phyloP scores from a whole-genome alignment of 2,113 vertebrate species.

The Burhinus oedicnemus region DNA sequence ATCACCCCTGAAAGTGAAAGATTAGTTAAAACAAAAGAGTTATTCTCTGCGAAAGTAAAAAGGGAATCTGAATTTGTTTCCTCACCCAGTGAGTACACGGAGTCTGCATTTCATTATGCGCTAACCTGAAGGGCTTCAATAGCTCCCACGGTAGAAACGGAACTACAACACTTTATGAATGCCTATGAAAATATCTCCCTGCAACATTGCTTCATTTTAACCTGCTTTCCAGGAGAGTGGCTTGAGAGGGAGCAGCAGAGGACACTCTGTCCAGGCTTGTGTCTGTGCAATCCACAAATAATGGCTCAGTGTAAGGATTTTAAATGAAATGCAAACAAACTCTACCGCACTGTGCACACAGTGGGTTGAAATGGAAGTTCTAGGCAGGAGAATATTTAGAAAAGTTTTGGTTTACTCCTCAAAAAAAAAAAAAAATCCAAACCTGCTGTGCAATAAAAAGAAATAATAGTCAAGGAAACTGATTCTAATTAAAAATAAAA shows the following conservation, averaged over 20 bases:
- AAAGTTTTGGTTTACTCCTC: not conserved
- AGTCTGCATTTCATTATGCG: not conserved
- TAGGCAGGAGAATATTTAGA: not conserved
- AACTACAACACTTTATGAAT: not conserved
- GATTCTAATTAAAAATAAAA: not conserved
- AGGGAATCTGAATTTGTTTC: not conserved
- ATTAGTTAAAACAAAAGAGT: conserved; percentile 43
- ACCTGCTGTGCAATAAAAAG: not conserved
- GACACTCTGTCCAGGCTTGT: not conserved
- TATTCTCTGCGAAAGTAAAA: not conserved
- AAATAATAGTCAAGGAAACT: not conserved
- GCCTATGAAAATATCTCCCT: not conserved
- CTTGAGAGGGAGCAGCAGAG: not conserved
- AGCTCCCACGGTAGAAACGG: not conserved
- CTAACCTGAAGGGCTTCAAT: not conserved
- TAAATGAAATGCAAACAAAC: not conserved
- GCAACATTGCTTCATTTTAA: not conserved
- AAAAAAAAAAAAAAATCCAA: not conserved
- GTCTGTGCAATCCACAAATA: not conserved
- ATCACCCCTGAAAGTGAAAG: conserved; percentile 38
- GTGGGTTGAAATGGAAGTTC: not conserved
- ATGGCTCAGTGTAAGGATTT: not conserved
- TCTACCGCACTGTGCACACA: not conserved
- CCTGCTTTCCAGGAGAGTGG: not conserved
- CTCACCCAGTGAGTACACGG: not conserved